phyloP scores from a whole-genome alignment of 2,888 invertebrate genomes.

The Balanococcus diminutus region DNA sequence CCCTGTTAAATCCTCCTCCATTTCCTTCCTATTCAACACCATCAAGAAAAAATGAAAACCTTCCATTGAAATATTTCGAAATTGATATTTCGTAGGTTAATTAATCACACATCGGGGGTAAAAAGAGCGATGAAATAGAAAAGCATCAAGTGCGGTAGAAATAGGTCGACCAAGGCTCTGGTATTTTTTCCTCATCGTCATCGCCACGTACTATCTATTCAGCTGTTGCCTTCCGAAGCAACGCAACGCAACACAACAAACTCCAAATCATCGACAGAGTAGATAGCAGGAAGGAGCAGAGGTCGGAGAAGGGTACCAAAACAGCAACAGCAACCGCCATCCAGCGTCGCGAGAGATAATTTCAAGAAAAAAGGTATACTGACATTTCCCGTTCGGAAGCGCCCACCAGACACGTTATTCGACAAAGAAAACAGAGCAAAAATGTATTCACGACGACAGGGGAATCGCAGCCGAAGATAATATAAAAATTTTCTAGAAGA shows the following conservation, averaged over 20 bases:
- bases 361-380: not conserved
- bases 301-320: not conserved
- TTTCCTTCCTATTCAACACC: not conserved
- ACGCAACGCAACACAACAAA: not conserved
- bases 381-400: conserved; percentile 49
- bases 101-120: conserved; percentile 8
- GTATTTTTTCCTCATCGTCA: conserved; percentile 8
- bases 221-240: conserved; percentile 28
- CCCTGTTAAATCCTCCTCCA: not conserved
- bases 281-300: not conserved
- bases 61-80: not conserved
- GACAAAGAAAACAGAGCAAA: not conserved
- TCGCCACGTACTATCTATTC: not conserved
- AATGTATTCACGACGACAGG: conserved; percentile 42
- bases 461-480: not conserved
- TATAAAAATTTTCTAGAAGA: conserved; percentile 51
- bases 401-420: not conserved
- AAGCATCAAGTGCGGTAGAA: not conserved
- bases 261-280: too few species aligned
- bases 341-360: not conserved
- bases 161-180: not conserved
- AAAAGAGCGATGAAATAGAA: too few species aligned
- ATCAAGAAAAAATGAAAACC: not conserved
- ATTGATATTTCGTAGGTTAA: conserved; percentile 18
- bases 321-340: not conserved